A percentile compares a stretch with the other conserved stretches of the same genome.
Evolutionary conservation across 2,888 invertebrate genomes (phyloP).

Genomic region (Epiblema foenella): DNA sequence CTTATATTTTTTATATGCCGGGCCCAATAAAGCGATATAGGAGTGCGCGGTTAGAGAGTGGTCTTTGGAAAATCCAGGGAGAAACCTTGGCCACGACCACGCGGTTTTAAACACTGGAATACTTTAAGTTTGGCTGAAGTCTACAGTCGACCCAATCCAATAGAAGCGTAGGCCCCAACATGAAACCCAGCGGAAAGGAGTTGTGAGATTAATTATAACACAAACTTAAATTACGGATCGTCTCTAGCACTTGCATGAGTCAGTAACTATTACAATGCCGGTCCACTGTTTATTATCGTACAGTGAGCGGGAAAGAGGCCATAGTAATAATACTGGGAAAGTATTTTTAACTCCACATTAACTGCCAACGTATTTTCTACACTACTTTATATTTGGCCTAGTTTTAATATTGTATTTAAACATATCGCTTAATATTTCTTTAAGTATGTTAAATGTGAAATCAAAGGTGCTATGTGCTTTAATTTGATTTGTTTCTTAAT

Average conservation of each 20-base stretch:
- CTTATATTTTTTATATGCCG: too few relatives aligned
- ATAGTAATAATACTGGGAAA: slow-evolving; percentile 34
- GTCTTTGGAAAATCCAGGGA: too few relatives aligned
- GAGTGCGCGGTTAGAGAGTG: too few relatives aligned
- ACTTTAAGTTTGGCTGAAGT: neutral
- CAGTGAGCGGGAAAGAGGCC: slow-evolving; percentile 21
- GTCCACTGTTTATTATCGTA: slow-evolving; percentile 24
- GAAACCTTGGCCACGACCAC: too few relatives aligned
- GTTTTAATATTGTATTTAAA: slow-evolving; percentile 11
- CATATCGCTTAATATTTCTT: slow-evolving; percentile 11
- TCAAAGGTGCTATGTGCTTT: neutral
- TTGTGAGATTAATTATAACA: neutral
- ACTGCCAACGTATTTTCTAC: slow-evolving; percentile 24
- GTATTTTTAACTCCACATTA: slow-evolving; percentile 36
- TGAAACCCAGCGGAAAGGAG: neutral
- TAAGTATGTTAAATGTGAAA: neutral
- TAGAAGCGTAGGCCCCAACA: neutral
- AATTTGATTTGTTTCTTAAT: neutral
- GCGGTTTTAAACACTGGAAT: too few relatives aligned
- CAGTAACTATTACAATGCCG: slow-evolving; percentile 28
- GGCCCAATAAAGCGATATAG: too few relatives aligned
- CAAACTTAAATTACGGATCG: neutral
- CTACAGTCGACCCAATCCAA: neutral
- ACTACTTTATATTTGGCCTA: slow-evolving; percentile 23
- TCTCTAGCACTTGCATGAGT: slow-evolving; percentile 16